phyloP scores from a whole-genome alignment of 2,888 invertebrate genomes.

The Drosophila siamana region DNA sequence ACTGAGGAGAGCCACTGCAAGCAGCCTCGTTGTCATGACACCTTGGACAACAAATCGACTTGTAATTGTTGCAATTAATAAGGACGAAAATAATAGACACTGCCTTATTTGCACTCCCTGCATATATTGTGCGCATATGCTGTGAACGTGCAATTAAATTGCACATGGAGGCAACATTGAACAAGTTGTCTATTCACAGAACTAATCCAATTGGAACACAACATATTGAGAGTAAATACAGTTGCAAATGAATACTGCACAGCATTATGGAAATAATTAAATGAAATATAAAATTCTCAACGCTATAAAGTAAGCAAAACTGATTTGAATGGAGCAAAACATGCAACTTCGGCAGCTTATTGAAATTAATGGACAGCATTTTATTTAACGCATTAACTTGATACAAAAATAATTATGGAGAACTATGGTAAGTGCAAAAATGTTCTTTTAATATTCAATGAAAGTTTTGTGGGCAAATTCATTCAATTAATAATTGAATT shows the following conservation, averaged over 20 bases:
- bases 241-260: no score
- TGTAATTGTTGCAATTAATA: constrained; percentile 66
- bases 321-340: no score
- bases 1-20: no score
- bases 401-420: no score
- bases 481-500: not conserved
- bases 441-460: not conserved
- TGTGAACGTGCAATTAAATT: constrained; percentile 15
- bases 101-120: no score
- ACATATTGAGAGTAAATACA: no score
- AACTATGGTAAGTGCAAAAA: not conserved
- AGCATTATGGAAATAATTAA: no score
- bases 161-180: not conserved
- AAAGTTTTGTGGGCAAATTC: no score
- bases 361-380: not conserved
- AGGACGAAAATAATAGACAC: constrained; percentile 42
- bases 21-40: constrained; percentile 38
- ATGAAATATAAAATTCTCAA: no score
- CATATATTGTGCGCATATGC: constrained; percentile 22
- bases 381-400: no score
- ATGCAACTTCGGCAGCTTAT: no score
- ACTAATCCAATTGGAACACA: not conserved
- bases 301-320: no score
- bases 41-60: constrained; percentile 60
- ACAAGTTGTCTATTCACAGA: not conserved